phyloP scores from a whole-genome alignment of 2,113 vertebrate species.

The Pipa parva region DNA sequence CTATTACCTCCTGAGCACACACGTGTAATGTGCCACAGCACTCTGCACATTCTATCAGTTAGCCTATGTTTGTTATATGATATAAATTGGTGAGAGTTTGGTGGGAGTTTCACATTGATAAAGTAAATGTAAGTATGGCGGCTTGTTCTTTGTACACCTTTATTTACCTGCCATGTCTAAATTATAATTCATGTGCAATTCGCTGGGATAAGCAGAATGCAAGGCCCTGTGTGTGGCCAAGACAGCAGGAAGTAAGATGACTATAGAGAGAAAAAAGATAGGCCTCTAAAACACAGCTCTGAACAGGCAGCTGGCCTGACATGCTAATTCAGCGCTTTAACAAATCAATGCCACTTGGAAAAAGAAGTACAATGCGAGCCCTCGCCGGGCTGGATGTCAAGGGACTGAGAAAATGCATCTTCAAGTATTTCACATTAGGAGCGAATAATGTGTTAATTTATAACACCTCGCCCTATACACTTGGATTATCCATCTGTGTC shows the following conservation, averaged over 20 bases:
- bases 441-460: constrained; percentile 99
- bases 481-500: constrained; percentile 97
- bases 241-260: constrained; percentile 52
- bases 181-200: constrained; percentile 25
- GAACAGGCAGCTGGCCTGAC: constrained; percentile 81
- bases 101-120: too few species aligned
- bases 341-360: constrained; percentile 99
- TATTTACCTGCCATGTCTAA: background rate
- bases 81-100: too few species aligned
- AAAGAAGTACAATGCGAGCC: constrained; percentile 82
- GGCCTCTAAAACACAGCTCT: constrained; percentile 51
- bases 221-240: constrained; percentile 57
- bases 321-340: constrained; percentile 98
- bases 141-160: background rate
- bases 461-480: constrained; percentile 88
- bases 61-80: too few species aligned
- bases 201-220: constrained; percentile 54
- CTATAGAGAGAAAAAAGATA: constrained; percentile 45
- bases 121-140: too few species aligned
- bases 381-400: constrained; percentile 84
- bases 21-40: too few species aligned
- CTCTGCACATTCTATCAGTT: too few species aligned
- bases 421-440: constrained; percentile 92
- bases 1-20: too few species aligned
- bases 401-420: constrained; percentile 82